A percentile compares a stretch with the other conserved stretches of the same genome.
Evolutionary conservation across 2,888 invertebrate genomes (phyloP).

Genomic region (Chrysomela aeneicollis): DNA sequence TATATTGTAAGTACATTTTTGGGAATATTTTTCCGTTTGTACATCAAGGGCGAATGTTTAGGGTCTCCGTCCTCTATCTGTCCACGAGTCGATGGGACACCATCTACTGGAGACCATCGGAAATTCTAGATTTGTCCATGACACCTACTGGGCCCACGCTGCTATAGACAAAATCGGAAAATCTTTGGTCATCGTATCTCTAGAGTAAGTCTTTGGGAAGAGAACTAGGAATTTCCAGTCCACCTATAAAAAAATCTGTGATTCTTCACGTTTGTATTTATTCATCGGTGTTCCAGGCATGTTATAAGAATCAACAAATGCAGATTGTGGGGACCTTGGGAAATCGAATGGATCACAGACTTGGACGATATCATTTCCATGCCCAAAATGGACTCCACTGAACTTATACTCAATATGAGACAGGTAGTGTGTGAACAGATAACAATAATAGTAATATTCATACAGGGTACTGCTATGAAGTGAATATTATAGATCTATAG

Average conservation of each 20-base stretch:
- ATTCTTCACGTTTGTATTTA: too few species aligned
- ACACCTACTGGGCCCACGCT: slow-evolving; percentile 77
- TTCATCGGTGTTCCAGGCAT: slow-evolving; percentile 74
- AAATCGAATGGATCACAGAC: slow-evolving; percentile 77
- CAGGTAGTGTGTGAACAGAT: slow-evolving; percentile 67
- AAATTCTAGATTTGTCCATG: slow-evolving; percentile 72
- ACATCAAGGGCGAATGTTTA: slow-evolving; percentile 53
- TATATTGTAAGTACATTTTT: slow-evolving; percentile 64
- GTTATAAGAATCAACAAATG: slow-evolving; percentile 77
- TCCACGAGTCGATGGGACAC: slow-evolving; percentile 75
- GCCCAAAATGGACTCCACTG: slow-evolving; percentile 64
- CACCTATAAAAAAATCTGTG: too few species aligned
- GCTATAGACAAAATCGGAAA: slow-evolving; percentile 69
- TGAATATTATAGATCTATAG: too few species aligned
- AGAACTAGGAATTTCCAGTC: too few species aligned
- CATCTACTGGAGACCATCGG: slow-evolving; percentile 70
- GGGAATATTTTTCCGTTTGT: not conserved
- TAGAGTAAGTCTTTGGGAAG: slow-evolving; percentile 69
- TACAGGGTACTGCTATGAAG: not conserved
- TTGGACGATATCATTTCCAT: slow-evolving; percentile 76
- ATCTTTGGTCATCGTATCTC: slow-evolving; percentile 73
- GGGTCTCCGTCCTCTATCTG: slow-evolving; percentile 78
- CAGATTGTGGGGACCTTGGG: slow-evolving; percentile 75
- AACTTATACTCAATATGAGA: slow-evolving; percentile 74
- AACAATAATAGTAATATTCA: slow-evolving; percentile 11